Evolutionary conservation across 53 echinoderm and acorn worm genomes (phyloP), one percentile per base, ranked within the genome.

Genomic region (Holothuria scabra): DNA sequence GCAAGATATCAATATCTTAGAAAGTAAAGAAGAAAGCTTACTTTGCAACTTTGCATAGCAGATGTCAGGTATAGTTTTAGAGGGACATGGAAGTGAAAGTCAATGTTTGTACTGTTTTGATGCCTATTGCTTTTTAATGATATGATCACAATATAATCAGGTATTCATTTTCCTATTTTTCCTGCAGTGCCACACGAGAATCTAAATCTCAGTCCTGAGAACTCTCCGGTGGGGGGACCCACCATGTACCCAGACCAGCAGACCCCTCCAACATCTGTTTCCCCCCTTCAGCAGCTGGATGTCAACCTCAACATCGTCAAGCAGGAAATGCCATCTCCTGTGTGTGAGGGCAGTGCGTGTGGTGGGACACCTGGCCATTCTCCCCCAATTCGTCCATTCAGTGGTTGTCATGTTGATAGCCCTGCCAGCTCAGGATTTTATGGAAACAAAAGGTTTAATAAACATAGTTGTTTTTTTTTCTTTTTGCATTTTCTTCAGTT

Each of bases 251-350:
- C 19, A 48, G 80, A 82, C 31, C 80, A 82, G 57, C 67, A 81
- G 16, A 32, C 91, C 25, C 87, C 80, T 81, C 76, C 88, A 31
- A 64, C 84, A 44, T 60, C 92, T 4, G 63, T 84, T 19, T 83
- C 90, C 20, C 71, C 89, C 65, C 84, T 93, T 44, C 87, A 90
- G 41, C 85, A 65, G 13, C 84, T 93, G 41, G 96, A 96, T 65
- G 80, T 96, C 52, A 96, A 96, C 86, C 84, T 91, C 60, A 93
- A 93, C 83, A 82, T 96, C 56, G 87, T 94, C 70, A 95, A 95
- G 84, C 92, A 92, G 89, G 95, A 95, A 83, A 86, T 74, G 67
- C 76, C 88, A 44, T 81, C 82, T 28, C 82, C 82, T 12, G 63
- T 41, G 4, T 62, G 64, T 34, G 82, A 62, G 61, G 64, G 82